Conservation (phyloP, 2,888 invertebrate species). For the Dryococelus australis region DNA sequence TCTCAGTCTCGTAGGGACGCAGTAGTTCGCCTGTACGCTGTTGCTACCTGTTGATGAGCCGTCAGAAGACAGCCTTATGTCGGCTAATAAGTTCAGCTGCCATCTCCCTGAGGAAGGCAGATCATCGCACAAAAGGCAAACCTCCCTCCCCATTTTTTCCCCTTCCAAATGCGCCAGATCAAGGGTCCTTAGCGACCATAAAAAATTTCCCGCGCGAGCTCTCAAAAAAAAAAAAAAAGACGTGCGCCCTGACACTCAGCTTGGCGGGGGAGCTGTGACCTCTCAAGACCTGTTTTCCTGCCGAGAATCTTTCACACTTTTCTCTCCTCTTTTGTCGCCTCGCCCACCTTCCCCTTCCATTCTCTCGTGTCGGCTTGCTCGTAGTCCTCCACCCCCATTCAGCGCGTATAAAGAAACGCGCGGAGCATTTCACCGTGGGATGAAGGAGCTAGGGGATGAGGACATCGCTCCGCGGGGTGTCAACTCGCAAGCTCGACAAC, state of each 20-base stretch:
- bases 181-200: constrained; percentile 16
- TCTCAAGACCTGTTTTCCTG: neutral
- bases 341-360: neutral
- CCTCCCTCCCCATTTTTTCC: neutral
- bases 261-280: neutral
- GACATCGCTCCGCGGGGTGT: constrained; percentile 42
- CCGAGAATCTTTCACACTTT: constrained; percentile 33
- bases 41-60: neutral
- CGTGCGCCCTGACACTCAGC: neutral
- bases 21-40: too few relatives aligned
- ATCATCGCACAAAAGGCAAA: neutral
- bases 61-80: neutral
- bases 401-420: constrained; percentile 41
- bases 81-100: neutral
- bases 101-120: neutral
- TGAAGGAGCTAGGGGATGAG: neutral
- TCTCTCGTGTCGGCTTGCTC: constrained; percentile 35
- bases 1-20: too few relatives aligned
- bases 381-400: constrained; percentile 33
- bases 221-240: neutral
- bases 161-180: neutral
- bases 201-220: neutral
- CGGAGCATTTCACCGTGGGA: constrained; percentile 29
- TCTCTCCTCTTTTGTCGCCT: constrained; percentile 32
- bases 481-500: constrained; percentile 43